Percentiles rank a stretch among this genome's conserved stretches.
Evolutionary conservation across 1,140 invertebrate genomes (phyloP).

Genomic region (Xylocopa sonorina): DNA sequence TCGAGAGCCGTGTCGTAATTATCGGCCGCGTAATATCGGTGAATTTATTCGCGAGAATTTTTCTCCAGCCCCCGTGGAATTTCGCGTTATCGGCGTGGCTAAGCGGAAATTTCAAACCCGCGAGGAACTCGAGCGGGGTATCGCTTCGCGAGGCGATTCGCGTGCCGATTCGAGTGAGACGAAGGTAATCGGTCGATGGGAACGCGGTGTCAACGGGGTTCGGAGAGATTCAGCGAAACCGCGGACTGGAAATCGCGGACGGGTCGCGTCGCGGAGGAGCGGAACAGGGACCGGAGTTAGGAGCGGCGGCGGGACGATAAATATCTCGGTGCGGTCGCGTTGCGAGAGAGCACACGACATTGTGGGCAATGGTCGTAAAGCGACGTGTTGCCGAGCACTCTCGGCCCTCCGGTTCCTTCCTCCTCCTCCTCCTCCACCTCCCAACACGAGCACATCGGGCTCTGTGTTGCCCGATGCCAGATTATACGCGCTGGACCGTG

Average conservation of each 20-base stretch:
- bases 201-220: background rate
- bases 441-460: too few species aligned
- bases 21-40: slow-evolving; percentile 32
- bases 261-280: slow-evolving; percentile 2
- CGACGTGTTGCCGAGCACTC: slow-evolving; percentile 61
- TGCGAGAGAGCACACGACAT: slow-evolving; percentile 73
- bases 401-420: slow-evolving; percentile 42
- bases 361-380: slow-evolving; percentile 75
- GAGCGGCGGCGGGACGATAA: slow-evolving; percentile 62
- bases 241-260: background rate
- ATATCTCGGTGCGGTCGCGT: slow-evolving; percentile 67
- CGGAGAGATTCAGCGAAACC: background rate
- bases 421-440: too few species aligned
- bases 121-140: background rate
- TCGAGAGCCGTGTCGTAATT: slow-evolving; percentile 26
- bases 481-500: slow-evolving; percentile 69
- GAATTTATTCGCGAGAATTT: slow-evolving; percentile 14
- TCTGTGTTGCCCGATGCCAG: slow-evolving; percentile 61
- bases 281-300: slow-evolving; percentile 25
- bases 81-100: slow-evolving; percentile 24
- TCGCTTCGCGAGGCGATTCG: background rate
- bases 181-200: too few species aligned
- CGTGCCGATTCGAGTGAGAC: too few species aligned
- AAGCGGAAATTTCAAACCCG: background rate
- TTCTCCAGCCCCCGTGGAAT: background rate